Evolutionary conservation across 2,888 invertebrate species (phyloP).

Genomic region (Tipula helvola): DNA sequence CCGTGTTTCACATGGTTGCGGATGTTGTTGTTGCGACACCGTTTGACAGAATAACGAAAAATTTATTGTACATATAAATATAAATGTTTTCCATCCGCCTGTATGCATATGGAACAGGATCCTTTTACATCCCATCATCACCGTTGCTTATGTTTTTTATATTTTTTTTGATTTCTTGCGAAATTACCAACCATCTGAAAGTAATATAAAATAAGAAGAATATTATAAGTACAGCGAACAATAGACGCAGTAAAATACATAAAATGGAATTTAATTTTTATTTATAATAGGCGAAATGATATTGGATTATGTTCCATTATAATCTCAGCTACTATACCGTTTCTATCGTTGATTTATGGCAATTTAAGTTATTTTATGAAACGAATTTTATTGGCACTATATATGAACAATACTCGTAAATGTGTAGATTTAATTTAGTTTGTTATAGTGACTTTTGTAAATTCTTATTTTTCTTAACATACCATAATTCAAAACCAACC

Average conservation of each 20-base stretch:
- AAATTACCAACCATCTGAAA: not conserved
- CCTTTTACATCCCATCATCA: not conserved
- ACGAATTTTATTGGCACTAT: no score
- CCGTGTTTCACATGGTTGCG: slow-evolving; percentile 27
- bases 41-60: slow-evolving; percentile 5
- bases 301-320: not conserved
- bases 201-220: not conserved
- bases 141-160: not conserved
- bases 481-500: no score
- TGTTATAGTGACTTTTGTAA: no score
- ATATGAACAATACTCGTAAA: no score
- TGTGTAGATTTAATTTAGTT: no score
- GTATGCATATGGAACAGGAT: not conserved
- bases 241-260: not conserved
- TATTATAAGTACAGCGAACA: not conserved
- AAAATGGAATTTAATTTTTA: not conserved
- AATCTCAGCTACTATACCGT: not conserved
- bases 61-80: slow-evolving; percentile 5
- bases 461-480: no score
- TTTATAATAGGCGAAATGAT: not conserved
- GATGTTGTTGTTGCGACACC: slow-evolving; percentile 10
- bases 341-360: not conserved
- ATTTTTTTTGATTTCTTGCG: not conserved
- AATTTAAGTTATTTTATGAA: not conserved
- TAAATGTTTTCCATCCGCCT: not conserved